Evolutionary conservation across 2,113 vertebrate species (phyloP).

Genomic region (Podarcis muralis): DNA sequence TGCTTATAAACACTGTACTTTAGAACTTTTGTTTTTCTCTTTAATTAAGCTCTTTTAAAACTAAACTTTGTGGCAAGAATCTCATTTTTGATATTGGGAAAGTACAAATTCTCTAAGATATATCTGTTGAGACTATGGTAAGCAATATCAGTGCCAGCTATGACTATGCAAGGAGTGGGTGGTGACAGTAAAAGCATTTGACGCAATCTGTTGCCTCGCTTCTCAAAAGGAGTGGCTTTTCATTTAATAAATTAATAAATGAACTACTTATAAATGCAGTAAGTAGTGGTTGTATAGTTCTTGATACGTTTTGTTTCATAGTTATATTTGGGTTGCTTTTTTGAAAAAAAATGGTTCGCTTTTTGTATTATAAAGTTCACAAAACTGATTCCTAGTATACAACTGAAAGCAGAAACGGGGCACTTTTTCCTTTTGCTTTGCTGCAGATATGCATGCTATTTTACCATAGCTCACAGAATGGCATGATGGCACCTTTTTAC

Average conservation of each 20-base stretch:
- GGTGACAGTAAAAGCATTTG: constrained; percentile 57
- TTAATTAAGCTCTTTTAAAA: constrained; percentile 45
- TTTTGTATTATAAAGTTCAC: constrained; percentile 25
- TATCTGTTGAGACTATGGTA: constrained; percentile 57
- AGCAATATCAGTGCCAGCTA: constrained; percentile 60
- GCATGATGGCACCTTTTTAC: constrained; percentile 68
- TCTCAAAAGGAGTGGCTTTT: constrained; percentile 33
- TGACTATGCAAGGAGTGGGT: constrained; percentile 67
- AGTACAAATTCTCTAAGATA: constrained; percentile 21
- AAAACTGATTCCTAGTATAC: constrained; percentile 5
- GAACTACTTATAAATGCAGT: background rate
- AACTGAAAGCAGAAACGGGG: background rate
- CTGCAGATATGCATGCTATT: constrained; percentile 50
- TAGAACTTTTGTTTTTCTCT: constrained; percentile 53
- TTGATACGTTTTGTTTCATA: constrained; percentile 25
- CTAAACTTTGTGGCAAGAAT: constrained; percentile 54
- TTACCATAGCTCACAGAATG: constrained; percentile 61
- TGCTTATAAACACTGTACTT: constrained; percentile 55
- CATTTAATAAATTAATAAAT: background rate
- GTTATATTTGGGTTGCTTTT: background rate
- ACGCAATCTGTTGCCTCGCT: constrained; percentile 37
- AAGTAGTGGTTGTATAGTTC: background rate
- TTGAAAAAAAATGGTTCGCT: constrained; percentile 2
- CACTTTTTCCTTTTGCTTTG: constrained; percentile 48
- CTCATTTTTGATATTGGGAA: constrained; percentile 21